Base-by-base conservation (phyloP, 2,113 vertebrate species). In the Actinemys pallida region DNA sequence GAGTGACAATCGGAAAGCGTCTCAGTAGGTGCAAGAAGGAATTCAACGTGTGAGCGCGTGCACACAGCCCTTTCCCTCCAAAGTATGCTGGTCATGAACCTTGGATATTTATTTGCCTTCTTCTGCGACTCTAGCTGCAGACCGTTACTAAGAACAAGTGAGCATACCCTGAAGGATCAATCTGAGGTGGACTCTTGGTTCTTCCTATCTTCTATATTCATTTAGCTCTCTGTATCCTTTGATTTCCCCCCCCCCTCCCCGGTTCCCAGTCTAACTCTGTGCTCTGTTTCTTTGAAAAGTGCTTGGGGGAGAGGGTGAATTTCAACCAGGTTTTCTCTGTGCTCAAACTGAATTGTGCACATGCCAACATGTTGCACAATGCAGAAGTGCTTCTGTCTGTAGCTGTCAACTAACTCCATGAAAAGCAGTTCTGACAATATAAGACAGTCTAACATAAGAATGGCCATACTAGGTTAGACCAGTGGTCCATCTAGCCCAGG, bases 191-290 rank as follows among this genome's bases (percentile, higher is more conserved):
- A 65, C 14, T 6, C 24, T 57, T 57, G 10, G 22, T 25, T 29
- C 59, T 65, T 65, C 31, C 59, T 17, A 35, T 35, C 12, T 35
- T 62, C 59, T 62, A 31, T 62, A 62, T 62, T 65, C 59, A 65
- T 35, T 35, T 65, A 65, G 59, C 6, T 31, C n/a, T 52, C 39
- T 19, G 16, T 45, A 27, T 5, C 42, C 4, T 88, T 20, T 13
- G 25, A 19, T 25, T 13, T 6, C 35, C 22, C 6, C 1, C 52
- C 11, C 1, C 5, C 6, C 35, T 27, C 6, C 2, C 19, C 19
- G 52, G 57, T 13, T 84, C 56, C 45, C 59, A 53, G 4, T 13
- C 13, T 13, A 65, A 16, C 25, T 45, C 47, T 49, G 13, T 8
- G 47, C 47, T 80, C 80, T 3, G n/a, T 9, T n/a, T 62, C 82